Evolutionary conservation across 2,888 invertebrate species (phyloP), one percentile per base, ranked within the genome.

Genomic region (Oligia strigilis): DNA sequence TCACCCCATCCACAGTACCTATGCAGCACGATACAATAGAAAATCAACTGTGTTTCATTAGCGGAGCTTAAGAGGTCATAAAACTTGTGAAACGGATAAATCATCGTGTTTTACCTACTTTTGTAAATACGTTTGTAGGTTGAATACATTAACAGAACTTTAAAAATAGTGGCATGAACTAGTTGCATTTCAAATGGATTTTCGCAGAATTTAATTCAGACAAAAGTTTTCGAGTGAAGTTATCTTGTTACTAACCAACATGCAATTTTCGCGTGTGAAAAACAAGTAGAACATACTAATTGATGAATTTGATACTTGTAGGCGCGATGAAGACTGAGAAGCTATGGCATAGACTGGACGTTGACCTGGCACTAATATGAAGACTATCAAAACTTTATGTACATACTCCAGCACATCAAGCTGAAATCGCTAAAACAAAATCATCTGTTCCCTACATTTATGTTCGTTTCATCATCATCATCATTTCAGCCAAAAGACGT

Each of bases 61-160:
- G 40, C 40, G 40, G 40, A 5, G 5, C 40, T 40, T 40, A 4
- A 40, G 40, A 40, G 40, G 5, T 40, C 40, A 40, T 40, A 4
- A 40, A 40, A 40, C 64, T 62, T 86, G 17, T 62, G 23, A 19
- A 65, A 69, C 64, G 55, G 49, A 55, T 73, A 72, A 77, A 81
- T 74, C 43, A 72, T 58, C 40, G n/a, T 29, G 70, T 73, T 49
- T 66, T 74, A 55, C 70, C 9, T 49, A 43, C 46, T 46, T 71
- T 64, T 74, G 5, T 40, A 29, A 80, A 52, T 40, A 74, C 1
- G 3, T 64, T 36, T 43, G 9, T 52, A 36, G 17, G 36, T 70
- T 40, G 29, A 36, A 69, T 8, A 46, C 0, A 19, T 82, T 62
- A 72, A 19, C 4, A 2, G 4, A 36, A 14, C 5, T 2, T 52